Base-by-base conservation (phyloP, 2,888 invertebrate species). In the Acronicta leporina region DNA sequence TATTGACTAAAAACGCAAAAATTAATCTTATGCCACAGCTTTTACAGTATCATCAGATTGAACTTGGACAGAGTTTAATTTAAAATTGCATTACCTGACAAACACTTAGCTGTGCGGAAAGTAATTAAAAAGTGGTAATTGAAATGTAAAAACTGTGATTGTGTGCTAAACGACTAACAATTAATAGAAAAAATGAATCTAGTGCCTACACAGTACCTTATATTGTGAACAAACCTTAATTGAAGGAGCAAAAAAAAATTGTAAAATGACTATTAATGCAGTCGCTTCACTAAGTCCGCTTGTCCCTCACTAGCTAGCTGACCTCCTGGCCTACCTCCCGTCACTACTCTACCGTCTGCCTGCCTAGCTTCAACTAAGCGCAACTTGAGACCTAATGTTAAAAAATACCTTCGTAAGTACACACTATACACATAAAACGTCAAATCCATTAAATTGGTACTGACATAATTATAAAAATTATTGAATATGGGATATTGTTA, bases 281-380 rank as follows among this genome's bases (percentile, higher is more conserved):
- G 88, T 87, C 81, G 87, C 89, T 87, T 89, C 86, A 83, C 87
- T 87, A 88, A 80, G 84, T 91, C 92, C 89, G 82, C 90, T 90
- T 87, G 92, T 86, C 86, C 88, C 90, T 92, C 89, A 90, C 89
- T 92, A 92, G 87, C 89, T 91, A 91, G 91, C 79, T 86, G 89
- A 78, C 44, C 84, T 84, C 84, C 83, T 83, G 86, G 88, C 91
- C 92, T 92, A 92, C 86, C 87, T 89, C 82, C 86, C 85, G 80
- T 87, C 85, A 80, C 85, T 90, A 91, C 83, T 86, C 85, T 89
- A 92, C 76, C 82, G 82, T 87, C 90, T 90, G 91, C 93, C 94
- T 94, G 94, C 94, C 93, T 93, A 93, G 92, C 91, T 89, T 91
- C 90, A 87, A 90, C 89, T 92, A 90, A 88, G 91, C 90, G 88